Evolutionary conservation across 2,797 vertebrate genomes (phyloP), one percentile per base, ranked within the genome.

Genomic region (Poecilia picta): DNA sequence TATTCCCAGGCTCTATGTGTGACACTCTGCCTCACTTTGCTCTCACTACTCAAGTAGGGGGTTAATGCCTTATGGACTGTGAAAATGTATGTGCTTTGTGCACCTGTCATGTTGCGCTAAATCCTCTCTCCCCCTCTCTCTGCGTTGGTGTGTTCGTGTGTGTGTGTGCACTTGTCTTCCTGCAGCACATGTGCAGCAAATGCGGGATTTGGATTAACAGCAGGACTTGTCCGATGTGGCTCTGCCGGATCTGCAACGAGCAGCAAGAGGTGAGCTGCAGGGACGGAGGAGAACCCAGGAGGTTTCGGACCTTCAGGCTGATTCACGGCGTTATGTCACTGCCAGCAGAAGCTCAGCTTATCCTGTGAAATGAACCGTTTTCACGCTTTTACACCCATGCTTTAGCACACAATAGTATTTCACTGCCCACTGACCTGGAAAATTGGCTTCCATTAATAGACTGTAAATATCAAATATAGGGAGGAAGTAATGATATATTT

Each of bases 241-340:
- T 99, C 53, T 99, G 98, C 93, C 97, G 96, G 90, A 98, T 99
- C 94, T 99, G 98, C 96, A 95, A 93, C 0, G 98, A 99, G 82
- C 97, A 99, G 81, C 94, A 97, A 77, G 98, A 99, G 98, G 98
- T 99, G 89, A 96, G 88, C 39, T 8, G 25, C 49, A 66, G n/a
- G 31, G 33, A 5, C 1, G 13, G 36, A 7, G 41, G 39, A 18
- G 51, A 78, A 31, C 18, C 2, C 64, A 28, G 5, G 51, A 33
- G 70, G 25, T 47, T n/a, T 49, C 28, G 28, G n/a, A 72, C 43
- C 43, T 70, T 0, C 18, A 23, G 1, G 10, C 36, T 47, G 70
- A 36, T 75, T 87, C 41, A 49, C 41, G 11, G 28, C 41, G 49
- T 87, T 76, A 77, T 55, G 49, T 75, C 66, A 16, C 47, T 20